Evolutionary conservation across 2,888 invertebrate species (phyloP).

Genomic region (Sabatieria punctata): DNA sequence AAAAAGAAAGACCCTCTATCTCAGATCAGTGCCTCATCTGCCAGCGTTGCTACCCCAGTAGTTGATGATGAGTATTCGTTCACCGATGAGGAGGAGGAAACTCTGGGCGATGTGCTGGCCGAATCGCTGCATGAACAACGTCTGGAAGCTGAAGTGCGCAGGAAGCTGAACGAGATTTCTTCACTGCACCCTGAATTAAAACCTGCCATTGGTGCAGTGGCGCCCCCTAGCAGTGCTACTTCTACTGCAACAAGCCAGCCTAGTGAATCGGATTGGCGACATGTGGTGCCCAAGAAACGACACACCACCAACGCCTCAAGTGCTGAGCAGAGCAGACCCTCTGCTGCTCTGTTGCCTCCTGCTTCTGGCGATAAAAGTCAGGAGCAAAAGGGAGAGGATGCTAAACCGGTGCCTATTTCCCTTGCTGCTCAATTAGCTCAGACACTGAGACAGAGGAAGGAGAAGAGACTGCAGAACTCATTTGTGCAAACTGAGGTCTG

Average conservation of each 20-base stretch:
- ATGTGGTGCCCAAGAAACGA: slow-evolving; percentile 8
- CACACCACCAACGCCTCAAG: not conserved
- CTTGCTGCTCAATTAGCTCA: not conserved
- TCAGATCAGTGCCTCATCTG: no score
- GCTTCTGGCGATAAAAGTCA: not conserved
- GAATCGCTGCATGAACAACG: not conserved
- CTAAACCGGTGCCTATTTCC: not conserved
- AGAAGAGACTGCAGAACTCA: not conserved
- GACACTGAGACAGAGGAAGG: not conserved
- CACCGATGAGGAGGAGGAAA: no score
- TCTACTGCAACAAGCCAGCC: not conserved
- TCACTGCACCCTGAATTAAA: slow-evolving; percentile 1
- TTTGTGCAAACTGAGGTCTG: not conserved
- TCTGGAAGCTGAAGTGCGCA: slow-evolving; percentile 1
- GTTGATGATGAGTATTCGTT: no score
- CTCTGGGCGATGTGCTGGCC: no score
- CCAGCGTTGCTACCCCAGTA: no score
- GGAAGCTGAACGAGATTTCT: slow-evolving; percentile 2
- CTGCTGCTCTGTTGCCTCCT: not conserved
- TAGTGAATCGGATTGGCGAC: no score
- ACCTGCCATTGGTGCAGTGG: not conserved
- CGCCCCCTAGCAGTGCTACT: not conserved
- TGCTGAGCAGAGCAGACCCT: not conserved
- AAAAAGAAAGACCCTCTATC: no score
- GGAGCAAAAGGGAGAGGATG: not conserved